phyloP scores from a whole-genome alignment of 1,140 invertebrate species.

The Nymphalis io region DNA sequence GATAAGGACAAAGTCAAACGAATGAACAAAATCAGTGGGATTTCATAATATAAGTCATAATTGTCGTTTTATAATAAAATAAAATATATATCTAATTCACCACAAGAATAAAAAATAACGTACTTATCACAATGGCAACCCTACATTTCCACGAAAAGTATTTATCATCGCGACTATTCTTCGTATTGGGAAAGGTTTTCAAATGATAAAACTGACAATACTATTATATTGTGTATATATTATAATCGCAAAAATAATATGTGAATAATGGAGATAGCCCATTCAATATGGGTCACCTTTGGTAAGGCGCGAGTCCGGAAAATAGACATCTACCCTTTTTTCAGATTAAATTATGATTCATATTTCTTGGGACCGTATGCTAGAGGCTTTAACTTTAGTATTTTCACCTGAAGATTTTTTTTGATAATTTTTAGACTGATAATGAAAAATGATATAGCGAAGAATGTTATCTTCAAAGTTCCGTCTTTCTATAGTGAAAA shows the following conservation, averaged over 20 bases:
- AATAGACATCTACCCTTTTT: conserved; percentile 68
- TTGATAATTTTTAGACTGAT: background rate
- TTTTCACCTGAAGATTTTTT: conserved; percentile 13
- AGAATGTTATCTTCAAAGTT: no score
- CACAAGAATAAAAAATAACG: background rate
- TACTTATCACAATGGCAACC: conserved; percentile 6
- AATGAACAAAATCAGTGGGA: no score
- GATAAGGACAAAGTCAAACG: no score
- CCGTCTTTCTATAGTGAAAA: no score
- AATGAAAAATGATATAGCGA: background rate
- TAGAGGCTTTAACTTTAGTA: conserved; percentile 38
- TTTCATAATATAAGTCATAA: no score
- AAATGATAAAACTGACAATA: conserved; percentile 41
- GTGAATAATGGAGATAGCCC: conserved; percentile 64
- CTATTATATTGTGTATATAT: conserved; percentile 41
- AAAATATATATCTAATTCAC: background rate
- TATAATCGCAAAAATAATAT: conserved; percentile 46
- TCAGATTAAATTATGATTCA: conserved; percentile 68
- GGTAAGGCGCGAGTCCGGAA: conserved; percentile 55
- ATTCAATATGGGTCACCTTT: conserved; percentile 65
- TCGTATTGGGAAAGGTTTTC: conserved; percentile 18
- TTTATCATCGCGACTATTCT: conserved; percentile 13
- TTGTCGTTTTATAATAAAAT: no score
- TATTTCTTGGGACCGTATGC: conserved; percentile 58
- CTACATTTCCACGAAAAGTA: conserved; percentile 1